Percentiles rank a stretch among this genome's conserved stretches.
Conservation (phyloP, 2,888 invertebrate genomes). For the Tinea pellionella region DNA sequence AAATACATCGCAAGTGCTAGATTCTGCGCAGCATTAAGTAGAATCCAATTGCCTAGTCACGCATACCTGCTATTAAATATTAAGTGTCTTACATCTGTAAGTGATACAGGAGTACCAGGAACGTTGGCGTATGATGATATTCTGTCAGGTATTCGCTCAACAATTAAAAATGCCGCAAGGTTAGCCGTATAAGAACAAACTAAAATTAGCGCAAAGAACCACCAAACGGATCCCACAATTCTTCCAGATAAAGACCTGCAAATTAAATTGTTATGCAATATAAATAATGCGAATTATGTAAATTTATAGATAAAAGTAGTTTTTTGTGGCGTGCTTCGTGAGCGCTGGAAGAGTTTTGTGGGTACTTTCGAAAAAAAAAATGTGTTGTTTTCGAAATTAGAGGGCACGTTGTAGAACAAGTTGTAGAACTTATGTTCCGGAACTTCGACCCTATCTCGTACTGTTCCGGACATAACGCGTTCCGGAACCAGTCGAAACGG, state of each 20-base stretch:
- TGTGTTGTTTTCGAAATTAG: too few relatives aligned
- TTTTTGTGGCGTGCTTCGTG: too few relatives aligned
- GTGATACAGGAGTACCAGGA: constrained; percentile 89
- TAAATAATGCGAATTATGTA: too few relatives aligned
- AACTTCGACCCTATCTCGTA: too few relatives aligned
- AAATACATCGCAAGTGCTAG: not conserved
- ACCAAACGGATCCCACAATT: constrained; percentile 98
- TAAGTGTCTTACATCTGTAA: constrained; percentile 82
- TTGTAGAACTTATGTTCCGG: too few relatives aligned
- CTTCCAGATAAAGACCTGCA: constrained; percentile 86
- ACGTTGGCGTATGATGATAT: constrained; percentile 77
- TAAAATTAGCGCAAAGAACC: constrained; percentile 98
- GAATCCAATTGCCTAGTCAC: not conserved
- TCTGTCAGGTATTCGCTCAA: constrained; percentile 95
- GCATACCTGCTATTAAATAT: constrained; percentile 15
- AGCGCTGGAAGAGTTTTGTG: too few relatives aligned
- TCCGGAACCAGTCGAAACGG: too few relatives aligned
- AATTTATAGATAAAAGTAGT: too few relatives aligned
- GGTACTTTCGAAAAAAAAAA: too few relatives aligned
- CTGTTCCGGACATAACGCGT: too few relatives aligned
- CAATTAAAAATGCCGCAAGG: constrained; percentile 96
- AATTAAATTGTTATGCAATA: too few relatives aligned
- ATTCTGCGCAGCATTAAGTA: not conserved
- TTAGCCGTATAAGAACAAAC: constrained; percentile 99
- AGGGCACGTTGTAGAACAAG: too few relatives aligned